phyloP scores from a whole-genome alignment of 2,888 invertebrate genomes.

The Pemphredon lugubris region DNA sequence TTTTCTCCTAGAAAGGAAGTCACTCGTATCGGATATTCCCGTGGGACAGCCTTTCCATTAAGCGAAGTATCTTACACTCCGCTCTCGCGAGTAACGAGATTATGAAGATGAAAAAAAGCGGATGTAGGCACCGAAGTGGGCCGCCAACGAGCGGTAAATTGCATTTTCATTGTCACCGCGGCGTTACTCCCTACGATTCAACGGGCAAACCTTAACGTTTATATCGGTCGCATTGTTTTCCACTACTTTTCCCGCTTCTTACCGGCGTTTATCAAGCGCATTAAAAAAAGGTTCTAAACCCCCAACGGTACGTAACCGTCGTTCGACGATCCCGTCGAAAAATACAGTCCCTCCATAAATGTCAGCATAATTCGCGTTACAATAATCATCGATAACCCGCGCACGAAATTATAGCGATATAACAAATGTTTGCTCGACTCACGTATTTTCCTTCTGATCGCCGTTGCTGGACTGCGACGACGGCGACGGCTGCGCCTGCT shows the following conservation, averaged over 20 bases:
- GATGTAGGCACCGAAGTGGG: slow-evolving; percentile 34
- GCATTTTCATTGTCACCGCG: slow-evolving; percentile 37
- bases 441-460: slow-evolving; percentile 80
- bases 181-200: slow-evolving; percentile 17
- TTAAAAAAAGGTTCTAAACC: too few relatives aligned
- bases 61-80: slow-evolving; percentile 48
- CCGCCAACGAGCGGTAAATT: slow-evolving; percentile 49
- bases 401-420: too few relatives aligned
- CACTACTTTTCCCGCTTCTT: neutral
- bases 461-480: slow-evolving; percentile 72
- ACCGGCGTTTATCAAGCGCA: neutral
- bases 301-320: too few relatives aligned
- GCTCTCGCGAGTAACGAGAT: slow-evolving; percentile 52
- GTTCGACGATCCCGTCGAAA: too few relatives aligned
- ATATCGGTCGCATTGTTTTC: neutral
- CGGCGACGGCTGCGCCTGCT: slow-evolving; percentile 70
- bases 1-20: slow-evolving; percentile 27
- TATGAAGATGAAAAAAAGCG: slow-evolving; percentile 39
- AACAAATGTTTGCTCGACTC: too few relatives aligned
- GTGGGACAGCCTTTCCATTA: slow-evolving; percentile 43
- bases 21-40: slow-evolving; percentile 44
- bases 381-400: too few relatives aligned
- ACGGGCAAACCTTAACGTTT: slow-evolving; percentile 6
- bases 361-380: too few relatives aligned
- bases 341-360: too few relatives aligned